phyloP scores from a whole-genome alignment of 2,113 vertebrate species.

The cat (Felis catus) region F.catus_Fca126_mat1.0 CM031427.1:7507001-7507500 shows the following conservation, averaged over 20 bases:
- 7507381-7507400: neutral
- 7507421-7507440: neutral
- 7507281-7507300: too few relatives aligned
- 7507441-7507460: neutral
- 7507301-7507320: neutral
- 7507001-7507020: neutral
- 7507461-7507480: neutral
- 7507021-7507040: neutral
- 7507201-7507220: neutral
- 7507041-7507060: neutral
- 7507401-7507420: neutral
- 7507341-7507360: rapidly evolving
- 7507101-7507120: neutral
- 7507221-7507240: neutral
- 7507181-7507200: neutral
- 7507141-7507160: neutral
- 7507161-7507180: neutral
- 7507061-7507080: neutral
- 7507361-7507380: neutral
- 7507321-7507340: neutral
- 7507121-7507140: neutral
- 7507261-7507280: neutral
- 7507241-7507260: neutral
- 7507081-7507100: neutral
- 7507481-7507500: neutral